Base-by-base conservation (phyloP, 2,797 vertebrate genomes). In the Microctenopoma stevenorrisi region DNA sequence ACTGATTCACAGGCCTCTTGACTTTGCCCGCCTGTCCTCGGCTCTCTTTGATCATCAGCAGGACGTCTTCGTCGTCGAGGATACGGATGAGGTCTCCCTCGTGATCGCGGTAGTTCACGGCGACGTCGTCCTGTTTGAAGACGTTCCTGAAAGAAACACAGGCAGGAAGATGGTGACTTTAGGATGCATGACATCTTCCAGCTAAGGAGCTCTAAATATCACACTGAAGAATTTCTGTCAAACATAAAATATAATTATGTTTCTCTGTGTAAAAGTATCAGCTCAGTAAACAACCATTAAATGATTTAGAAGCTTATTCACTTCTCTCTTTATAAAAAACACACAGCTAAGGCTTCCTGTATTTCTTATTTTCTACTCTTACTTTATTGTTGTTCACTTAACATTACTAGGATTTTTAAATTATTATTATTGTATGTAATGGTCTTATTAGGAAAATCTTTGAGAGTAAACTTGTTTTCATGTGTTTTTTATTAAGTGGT, bases 1-100 rank as follows among this genome's bases (percentile, higher is more conserved):
- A 98, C 88, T 94, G 94, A 86, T 94, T 95, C 76, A 93, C 79
- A 0, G 94, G 93, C 15, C 92, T 88, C 25, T 88, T 90, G 73
- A 89, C 78, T 33, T 73, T 68, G n/a, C 43, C 74, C 53, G 72
- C 59, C 9, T 81, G 89, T 37, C 26, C 22, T 40, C 68, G 91
- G 85, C 94, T 88, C 88, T 94, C 94, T 56, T 15, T 64, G 73
- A 97, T 93, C 96, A 99, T 98, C 82, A 98, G 93, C 9, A 78
- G 74, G 50, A 98, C 82, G 2, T 98, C 97, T 53, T 96, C 93
- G 8, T 98, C 86, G 0, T 96, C 96, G 0, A 97, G 85, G 68
- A 99, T 78, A 26, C 97, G 95, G n/a, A 98, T 92, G 68, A 98
- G 90, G 68, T 98, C 97, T 0, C 96, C 97, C 0, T 95, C 94